Conservation (phyloP, 2,113 vertebrate species). For the Corythoichthys intestinalis region DNA sequence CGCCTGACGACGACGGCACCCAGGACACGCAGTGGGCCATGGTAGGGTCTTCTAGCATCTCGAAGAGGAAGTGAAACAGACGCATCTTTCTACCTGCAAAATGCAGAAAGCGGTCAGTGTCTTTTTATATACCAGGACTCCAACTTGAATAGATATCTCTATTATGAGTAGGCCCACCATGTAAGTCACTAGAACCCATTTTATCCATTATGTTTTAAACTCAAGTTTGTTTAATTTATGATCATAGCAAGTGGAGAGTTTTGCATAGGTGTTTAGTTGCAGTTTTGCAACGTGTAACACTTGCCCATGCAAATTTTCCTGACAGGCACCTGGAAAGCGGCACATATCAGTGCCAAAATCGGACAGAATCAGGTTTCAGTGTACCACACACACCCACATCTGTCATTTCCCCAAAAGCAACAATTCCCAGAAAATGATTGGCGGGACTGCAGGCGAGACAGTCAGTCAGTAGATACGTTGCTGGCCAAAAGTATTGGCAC, state of each 20-base stretch:
- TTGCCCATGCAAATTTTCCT: conserved; percentile 2
- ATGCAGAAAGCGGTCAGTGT: neutral
- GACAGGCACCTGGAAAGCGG: neutral
- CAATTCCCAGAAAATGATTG: conserved; percentile 50
- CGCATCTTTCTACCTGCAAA: conserved; percentile 70
- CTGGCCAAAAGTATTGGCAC: no score
- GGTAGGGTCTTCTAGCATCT: conserved; percentile 74
- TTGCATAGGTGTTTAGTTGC: neutral
- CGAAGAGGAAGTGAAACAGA: conserved; percentile 77
- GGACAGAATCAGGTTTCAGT: neutral
- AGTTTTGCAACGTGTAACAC: neutral
- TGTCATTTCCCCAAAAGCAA: conserved; percentile 43
- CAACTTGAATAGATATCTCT: no score
- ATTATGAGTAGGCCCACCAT: neutral
- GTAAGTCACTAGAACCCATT: neutral
- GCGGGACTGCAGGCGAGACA: conserved; percentile 14
- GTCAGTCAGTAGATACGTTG: neutral
- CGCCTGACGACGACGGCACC: conserved; percentile 64
- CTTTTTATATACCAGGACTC: neutral
- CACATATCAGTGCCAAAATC: neutral
- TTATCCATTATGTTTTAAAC: neutral
- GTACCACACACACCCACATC: neutral
- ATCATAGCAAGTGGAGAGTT: neutral
- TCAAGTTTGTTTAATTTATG: neutral
- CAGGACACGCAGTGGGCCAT: conserved; percentile 76